These are phyloP conservation scores for Biston betularia DNA, from an alignment of 2,888 invertebrate species.

Conservation along the genomic window DNA sequence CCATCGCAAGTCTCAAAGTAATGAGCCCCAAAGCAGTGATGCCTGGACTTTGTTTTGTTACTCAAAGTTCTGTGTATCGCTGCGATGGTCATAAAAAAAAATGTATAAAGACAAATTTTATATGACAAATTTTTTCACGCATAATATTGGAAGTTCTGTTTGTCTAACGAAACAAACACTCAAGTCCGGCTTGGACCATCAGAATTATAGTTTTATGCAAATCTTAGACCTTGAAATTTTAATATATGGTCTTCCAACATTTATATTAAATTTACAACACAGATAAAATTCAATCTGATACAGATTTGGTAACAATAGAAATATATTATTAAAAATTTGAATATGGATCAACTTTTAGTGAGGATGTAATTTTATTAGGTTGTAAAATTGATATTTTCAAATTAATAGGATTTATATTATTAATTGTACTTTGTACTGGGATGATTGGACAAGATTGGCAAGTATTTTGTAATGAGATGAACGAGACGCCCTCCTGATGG, in stretches of 20 bases:
- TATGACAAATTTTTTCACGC: neutral
- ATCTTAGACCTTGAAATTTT: constrained; percentile 26
- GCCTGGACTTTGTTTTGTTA: too few species aligned
- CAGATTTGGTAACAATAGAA: constrained; percentile 42
- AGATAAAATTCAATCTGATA: constrained; percentile 19
- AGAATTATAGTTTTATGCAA: constrained; percentile 31
- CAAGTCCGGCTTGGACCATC: constrained; percentile 28
- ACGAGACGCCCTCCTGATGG: too few species aligned
- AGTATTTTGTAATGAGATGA: too few species aligned
- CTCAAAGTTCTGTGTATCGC: too few species aligned
- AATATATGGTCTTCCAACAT: constrained; percentile 26
- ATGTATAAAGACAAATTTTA: too few species aligned
- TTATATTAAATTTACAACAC: constrained; percentile 31
- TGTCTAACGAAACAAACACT: constrained; percentile 16
- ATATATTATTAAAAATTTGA: constrained; percentile 20
- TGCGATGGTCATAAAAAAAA: too few species aligned
- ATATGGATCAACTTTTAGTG: constrained; percentile 40
- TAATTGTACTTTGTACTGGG: neutral
- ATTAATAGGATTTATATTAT: constrained; percentile 16
- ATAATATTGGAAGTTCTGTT: constrained; percentile 3
- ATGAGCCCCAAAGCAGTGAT: too few species aligned
- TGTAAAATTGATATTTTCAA: constrained; percentile 22
- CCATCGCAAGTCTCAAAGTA: too few species aligned
- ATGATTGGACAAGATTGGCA: neutral
- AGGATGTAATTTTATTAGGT: constrained; percentile 18